phyloP scores from a whole-genome alignment of 2,888 invertebrate genomes.

The Sepiola atlantica region DNA sequence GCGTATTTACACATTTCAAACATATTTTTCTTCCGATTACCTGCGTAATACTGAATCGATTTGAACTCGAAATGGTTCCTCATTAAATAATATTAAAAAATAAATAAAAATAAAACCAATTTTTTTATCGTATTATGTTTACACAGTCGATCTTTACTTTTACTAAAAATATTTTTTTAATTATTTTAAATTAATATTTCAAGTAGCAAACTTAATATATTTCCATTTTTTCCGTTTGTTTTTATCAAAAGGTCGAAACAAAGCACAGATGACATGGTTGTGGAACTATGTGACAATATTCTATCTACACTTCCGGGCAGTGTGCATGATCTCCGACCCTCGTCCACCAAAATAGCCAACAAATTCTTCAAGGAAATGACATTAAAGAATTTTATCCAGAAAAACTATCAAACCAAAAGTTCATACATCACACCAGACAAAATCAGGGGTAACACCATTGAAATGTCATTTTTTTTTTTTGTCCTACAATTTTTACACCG shows the following conservation, averaged over 20 bases:
- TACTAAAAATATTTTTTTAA: too few species aligned
- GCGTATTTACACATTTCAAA: too few species aligned
- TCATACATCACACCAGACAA: neutral
- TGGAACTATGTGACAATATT: slow-evolving; percentile 85
- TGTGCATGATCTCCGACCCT: slow-evolving; percentile 62
- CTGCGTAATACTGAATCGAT: too few species aligned
- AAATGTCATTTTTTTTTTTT: neutral
- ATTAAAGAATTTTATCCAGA: neutral
- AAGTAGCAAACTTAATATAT: neutral
- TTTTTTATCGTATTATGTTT: too few species aligned
- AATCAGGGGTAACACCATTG: neutral
- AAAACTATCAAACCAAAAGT: neutral
- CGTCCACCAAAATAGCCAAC: neutral
- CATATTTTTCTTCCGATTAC: too few species aligned
- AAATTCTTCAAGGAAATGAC: neutral
- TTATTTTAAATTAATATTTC: too few species aligned
- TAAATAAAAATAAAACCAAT: too few species aligned
- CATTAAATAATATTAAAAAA: too few species aligned
- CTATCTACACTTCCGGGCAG: slow-evolving; percentile 65
- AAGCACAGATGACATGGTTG: slow-evolving; percentile 86
- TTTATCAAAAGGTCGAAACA: slow-evolving; percentile 73
- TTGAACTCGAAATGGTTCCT: too few species aligned
- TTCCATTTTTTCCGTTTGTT: neutral
- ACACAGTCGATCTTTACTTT: too few species aligned
- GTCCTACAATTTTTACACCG: neutral